Percentiles rank a stretch among this genome's conserved stretches.
Conservation (phyloP, 92 coral and sea anemone genomes). For the Epizoanthus rinbou region DNA sequence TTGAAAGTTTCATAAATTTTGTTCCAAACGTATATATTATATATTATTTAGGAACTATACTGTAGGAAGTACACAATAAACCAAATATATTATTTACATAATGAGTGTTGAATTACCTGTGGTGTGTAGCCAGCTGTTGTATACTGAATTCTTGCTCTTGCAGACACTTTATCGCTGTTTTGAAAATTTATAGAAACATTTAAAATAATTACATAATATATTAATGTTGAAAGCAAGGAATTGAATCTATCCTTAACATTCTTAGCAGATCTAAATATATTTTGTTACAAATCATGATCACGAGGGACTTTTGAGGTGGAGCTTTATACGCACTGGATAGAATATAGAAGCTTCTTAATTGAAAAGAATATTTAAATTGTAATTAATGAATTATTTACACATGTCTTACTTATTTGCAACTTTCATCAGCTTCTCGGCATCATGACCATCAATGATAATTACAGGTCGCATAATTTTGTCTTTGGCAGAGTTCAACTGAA, state of each 20-base stretch:
- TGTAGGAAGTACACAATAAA: too few relatives aligned
- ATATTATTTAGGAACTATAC: too few relatives aligned
- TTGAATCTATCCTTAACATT: too few relatives aligned
- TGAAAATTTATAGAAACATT: conserved; percentile 1
- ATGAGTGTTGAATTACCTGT: conserved; percentile 54
- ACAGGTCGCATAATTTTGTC: conserved; percentile 77
- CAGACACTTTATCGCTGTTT: conserved; percentile 52
- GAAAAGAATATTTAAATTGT: background rate
- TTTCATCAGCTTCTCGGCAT: conserved; percentile 90
- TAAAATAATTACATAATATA: background rate
- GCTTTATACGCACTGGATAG: too few relatives aligned
- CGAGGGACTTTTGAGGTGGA: too few relatives aligned
- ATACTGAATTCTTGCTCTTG: conserved; percentile 87
- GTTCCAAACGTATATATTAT: too few relatives aligned
- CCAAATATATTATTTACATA: too few relatives aligned
- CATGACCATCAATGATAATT: conserved; percentile 81
- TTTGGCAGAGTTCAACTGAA: conserved; percentile 78
- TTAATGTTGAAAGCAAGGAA: too few relatives aligned
- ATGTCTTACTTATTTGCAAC: conserved; percentile 77
- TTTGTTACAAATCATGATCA: too few relatives aligned
- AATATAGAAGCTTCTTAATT: background rate
- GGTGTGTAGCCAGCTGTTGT: conserved; percentile 85
- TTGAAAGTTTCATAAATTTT: too few relatives aligned
- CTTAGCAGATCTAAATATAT: too few relatives aligned
- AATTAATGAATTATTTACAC: background rate